Evolutionary conservation across 2,888 invertebrate genomes (phyloP).

Genomic region (Cenopis cana): DNA sequence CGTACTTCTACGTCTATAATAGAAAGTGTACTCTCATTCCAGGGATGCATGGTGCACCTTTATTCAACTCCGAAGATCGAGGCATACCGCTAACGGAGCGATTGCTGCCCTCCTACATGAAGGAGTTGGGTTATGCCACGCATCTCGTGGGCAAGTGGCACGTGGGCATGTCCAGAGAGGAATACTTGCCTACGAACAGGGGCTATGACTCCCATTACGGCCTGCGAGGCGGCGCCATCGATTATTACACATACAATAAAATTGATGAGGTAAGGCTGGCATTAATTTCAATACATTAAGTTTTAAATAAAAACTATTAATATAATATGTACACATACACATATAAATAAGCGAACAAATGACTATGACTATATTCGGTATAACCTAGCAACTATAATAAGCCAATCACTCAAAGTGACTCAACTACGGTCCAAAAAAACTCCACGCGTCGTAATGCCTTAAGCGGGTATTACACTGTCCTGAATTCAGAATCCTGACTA

Average conservation of each 20-base stretch:
- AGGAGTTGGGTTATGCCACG: conserved; percentile 89
- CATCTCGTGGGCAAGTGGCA: conserved; percentile 97
- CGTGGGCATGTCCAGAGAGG: conserved; percentile 90
- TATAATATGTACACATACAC: neutral
- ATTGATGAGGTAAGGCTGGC: conserved; percentile 65
- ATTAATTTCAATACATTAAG: neutral
- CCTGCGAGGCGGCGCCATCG: conserved; percentile 90
- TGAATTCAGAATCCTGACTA: too few relatives aligned
- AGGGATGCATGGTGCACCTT: conserved; percentile 79
- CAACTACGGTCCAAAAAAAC: too few relatives aligned
- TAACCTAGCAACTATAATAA: too few relatives aligned
- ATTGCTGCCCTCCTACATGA: conserved; percentile 86
- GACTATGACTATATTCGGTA: too few relatives aligned
- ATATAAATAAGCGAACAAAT: too few relatives aligned
- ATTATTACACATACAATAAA: conserved; percentile 87
- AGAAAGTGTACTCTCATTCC: conserved; percentile 46
- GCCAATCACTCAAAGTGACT: too few relatives aligned
- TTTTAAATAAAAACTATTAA: neutral
- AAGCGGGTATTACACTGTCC: too few relatives aligned
- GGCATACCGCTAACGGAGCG: conserved; percentile 83
- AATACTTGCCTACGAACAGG: conserved; percentile 89
- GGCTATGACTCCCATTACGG: conserved; percentile 94
- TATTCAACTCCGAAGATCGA: conserved; percentile 75
- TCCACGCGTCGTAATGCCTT: too few relatives aligned
- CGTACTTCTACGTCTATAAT: neutral